Conservation (phyloP, 2,113 vertebrate genomes). For the Monarcha castaneiventris region DNA sequence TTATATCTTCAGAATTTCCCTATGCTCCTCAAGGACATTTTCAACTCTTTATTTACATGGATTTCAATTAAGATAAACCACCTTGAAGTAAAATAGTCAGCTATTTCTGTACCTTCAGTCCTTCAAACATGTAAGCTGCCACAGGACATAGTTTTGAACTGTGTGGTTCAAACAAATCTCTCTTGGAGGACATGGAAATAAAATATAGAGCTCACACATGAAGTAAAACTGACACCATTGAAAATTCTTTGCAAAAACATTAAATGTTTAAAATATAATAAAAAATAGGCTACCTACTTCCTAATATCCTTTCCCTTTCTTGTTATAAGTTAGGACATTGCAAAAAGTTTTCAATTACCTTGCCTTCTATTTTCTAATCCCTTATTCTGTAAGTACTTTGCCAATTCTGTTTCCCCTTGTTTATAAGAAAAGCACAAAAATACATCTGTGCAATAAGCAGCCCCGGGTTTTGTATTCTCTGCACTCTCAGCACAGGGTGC, state of each 20-base stretch:
- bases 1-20: background rate
- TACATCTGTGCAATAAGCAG: background rate
- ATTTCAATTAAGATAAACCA: slow-evolving; percentile 13
- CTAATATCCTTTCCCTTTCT: background rate
- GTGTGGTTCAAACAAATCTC: background rate
- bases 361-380: background rate
- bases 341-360: background rate
- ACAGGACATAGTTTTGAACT: background rate
- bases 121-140: background rate
- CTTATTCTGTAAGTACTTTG: background rate
- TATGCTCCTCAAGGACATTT: background rate
- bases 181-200: background rate
- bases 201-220: background rate
- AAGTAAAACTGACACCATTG: background rate
- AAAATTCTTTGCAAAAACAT: background rate
- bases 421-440: background rate
- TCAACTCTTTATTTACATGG: background rate
- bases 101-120: background rate
- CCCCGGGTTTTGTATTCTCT: background rate
- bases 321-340: background rate
- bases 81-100: background rate
- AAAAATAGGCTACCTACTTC: background rate
- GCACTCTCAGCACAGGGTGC: background rate
- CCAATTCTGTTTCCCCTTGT: background rate
- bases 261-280: background rate